Base-by-base conservation (phyloP, 92 coral and sea anemone genomes). In the Porites rus region DNA sequence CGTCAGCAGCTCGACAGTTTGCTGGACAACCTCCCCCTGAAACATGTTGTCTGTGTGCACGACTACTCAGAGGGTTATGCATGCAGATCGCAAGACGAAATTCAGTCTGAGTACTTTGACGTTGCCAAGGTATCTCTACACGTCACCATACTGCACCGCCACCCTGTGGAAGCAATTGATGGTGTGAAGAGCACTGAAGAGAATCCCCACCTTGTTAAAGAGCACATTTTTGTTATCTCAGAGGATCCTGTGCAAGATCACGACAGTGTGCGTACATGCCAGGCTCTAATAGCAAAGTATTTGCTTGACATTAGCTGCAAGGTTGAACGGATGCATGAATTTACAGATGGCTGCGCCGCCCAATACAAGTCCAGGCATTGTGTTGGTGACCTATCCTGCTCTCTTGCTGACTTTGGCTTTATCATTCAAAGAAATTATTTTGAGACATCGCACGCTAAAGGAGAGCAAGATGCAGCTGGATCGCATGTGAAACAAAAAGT, bases 81-180 rank as follows among this genome's bases (percentile, higher is more conserved):
- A 18, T 85, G 88, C 64, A 76, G 77, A 53, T 83, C 76, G 51
- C 88, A 84, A 65, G 88, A 85, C 28, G 83, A 76, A 67, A n/a
- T 85, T 62, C 88, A 85, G 28, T 76, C 88, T 14, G 88, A 85
- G 75, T 76, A 76, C 67, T 85, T 85, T 31, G 89, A 85, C 19
- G 83, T 76, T 10, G 70, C 38, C 18, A 51, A 85, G 50, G 89
- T 58, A 4, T 85, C 89, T 2, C 77, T 85, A 20, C 89, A 85
- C 28, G 50, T 85, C 53, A 66, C 89, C 31, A 38, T 85, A 20
- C 22, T 85, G 38, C 58, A 76, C 65, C 78, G 72, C 53, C 89
- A 85, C 75, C 84, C 89, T 2, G 77, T 76, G 22, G n/a, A 76
- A 76, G 73, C 87, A 18, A 70, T 68, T 51, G 88, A 84, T 75